phyloP scores from a whole-genome alignment of 2,888 invertebrate genomes.

The Odontothrips loti region DNA sequence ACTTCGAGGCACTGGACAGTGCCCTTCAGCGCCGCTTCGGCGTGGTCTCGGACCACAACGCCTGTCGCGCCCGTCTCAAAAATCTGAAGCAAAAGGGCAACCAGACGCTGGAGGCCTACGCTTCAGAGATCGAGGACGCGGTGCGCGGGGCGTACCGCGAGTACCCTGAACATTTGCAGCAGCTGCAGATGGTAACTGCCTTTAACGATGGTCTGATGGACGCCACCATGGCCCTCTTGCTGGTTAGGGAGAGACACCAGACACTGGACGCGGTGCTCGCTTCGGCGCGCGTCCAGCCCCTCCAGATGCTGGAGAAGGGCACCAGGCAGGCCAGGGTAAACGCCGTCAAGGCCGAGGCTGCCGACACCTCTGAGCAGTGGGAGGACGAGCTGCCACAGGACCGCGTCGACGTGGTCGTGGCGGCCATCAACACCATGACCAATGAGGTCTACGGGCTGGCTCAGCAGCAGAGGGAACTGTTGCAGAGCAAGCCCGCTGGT shows the following conservation, averaged over 20 bases:
- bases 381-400: background rate
- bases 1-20: background rate
- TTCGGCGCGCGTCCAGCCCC: background rate
- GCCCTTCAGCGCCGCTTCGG: background rate
- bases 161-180: background rate
- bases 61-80: background rate
- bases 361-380: background rate
- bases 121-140: background rate
- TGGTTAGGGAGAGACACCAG: background rate
- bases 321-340: background rate
- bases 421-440: background rate
- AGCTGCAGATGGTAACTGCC: background rate
- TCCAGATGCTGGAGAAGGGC: background rate
- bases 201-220: background rate
- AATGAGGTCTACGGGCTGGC: background rate
- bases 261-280: background rate
- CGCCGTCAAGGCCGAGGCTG: too few species aligned
- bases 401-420: background rate
- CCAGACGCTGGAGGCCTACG: background rate
- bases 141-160: background rate
- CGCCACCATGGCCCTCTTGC: background rate
- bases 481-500: too few species aligned
- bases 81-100: background rate
- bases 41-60: background rate
- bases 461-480: background rate